Base-by-base conservation (phyloP, 2,797 vertebrate genomes). In the Meda fulgida region DNA sequence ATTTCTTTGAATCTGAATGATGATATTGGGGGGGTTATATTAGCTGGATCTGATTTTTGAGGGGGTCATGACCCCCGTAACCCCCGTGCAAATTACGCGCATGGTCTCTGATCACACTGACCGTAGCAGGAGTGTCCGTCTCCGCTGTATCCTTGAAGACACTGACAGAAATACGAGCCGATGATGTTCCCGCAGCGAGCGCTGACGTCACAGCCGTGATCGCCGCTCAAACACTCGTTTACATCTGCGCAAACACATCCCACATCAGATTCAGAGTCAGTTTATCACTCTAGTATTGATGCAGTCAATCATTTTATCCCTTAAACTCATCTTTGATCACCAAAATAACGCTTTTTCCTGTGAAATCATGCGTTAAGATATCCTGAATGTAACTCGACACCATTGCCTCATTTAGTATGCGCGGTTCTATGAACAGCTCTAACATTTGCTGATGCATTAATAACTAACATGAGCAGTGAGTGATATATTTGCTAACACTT, bases 151-250 rank as follows among this genome's bases (percentile, higher is more conserved):
- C 96, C 96, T 86, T 94, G 95, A 88, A 93, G 94, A 88, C 96
- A 96, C 87, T 96, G 96, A 87, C 96, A 96, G 92, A 96, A 96
- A 84, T 96, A 96, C 0, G 96, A 96, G 29, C 96, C 96, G 1
- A 96, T 94, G 82, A 96, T 90, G 85, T 96, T 96, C 29, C 95
- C 95, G 71, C 96, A 96, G 6, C 92, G 94, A 86, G 96, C 96
- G 4, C 95, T 95, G 58, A 78, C 72, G 73, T 96, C 94, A 90
- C 96, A 96, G 69, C 87, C 87, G 40, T 96, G 94, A 83, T 70
- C 86, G 2, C 93, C 94, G 0, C 91, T 93, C 1, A 92, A 89
- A 88, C 96, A 96, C 86, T 96, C 96, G 2, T 96, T 96, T 80
- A 94, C 92, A 88, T 96, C 96, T 96, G 89, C 3, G 66, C 4